A percentile compares a stretch with the other conserved stretches of the same genome.
phyloP scores from a whole-genome alignment of 2,797 vertebrate genomes.

The Vireo griseus region DNA sequence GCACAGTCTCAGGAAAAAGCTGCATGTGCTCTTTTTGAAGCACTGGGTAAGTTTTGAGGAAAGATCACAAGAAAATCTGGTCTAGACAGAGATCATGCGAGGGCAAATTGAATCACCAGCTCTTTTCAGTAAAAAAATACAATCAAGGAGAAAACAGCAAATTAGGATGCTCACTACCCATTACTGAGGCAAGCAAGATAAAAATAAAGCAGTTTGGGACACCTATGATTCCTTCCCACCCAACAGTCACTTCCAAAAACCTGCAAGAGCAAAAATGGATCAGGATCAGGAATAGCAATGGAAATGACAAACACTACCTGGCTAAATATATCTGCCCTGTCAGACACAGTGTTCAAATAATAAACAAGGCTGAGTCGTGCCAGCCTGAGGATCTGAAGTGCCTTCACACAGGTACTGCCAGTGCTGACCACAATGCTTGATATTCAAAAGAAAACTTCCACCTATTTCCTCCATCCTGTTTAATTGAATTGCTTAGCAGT shows the following conservation, averaged over 20 bases:
- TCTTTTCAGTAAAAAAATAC: background rate
- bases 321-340: background rate
- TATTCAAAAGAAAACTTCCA: background rate
- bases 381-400: background rate
- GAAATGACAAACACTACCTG: background rate
- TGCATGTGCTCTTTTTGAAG: background rate
- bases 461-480: background rate
- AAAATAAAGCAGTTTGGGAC: background rate
- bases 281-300: background rate
- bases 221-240: background rate
- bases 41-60: background rate
- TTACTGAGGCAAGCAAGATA: background rate
- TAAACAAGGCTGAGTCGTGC: background rate
- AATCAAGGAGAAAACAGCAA: background rate
- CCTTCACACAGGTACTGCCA: background rate
- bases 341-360: background rate
- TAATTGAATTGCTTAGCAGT: background rate
- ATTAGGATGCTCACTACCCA: background rate
- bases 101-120: background rate
- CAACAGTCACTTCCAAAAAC: background rate
- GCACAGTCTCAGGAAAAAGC: background rate
- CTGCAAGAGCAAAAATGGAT: background rate
- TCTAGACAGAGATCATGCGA: background rate
- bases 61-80: background rate
- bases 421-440: fast-evolving